These are phyloP conservation scores for Cephalotes varians DNA, from an alignment of 2,888 invertebrate species.

Conservation along the genomic window DNA sequence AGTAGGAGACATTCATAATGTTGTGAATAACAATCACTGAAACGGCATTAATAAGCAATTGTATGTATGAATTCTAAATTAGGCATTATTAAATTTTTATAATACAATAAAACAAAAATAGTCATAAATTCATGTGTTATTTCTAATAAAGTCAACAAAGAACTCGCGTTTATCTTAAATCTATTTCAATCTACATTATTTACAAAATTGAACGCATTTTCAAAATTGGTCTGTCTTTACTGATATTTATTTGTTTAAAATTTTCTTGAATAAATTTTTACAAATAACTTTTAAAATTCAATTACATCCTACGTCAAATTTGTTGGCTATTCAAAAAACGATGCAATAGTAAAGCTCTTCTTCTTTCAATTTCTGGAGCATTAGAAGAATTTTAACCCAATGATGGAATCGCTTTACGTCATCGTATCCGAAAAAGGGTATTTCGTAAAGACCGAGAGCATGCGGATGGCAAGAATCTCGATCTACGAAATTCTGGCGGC, in stretches of 20 bases:
- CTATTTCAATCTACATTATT: background rate
- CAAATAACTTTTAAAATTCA: background rate
- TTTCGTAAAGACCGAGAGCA: constrained; percentile 39
- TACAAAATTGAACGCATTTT: background rate
- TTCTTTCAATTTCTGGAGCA: background rate
- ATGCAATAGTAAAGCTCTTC: background rate
- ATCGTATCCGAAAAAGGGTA: background rate
- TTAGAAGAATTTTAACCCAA: background rate
- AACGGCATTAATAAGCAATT: background rate
- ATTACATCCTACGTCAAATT: background rate
- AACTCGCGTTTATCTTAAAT: background rate
- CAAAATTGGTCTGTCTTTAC: background rate
- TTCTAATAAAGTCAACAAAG: background rate
- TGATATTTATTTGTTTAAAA: background rate
- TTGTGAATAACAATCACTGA: background rate
- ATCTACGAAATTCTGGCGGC: constrained; percentile 24
- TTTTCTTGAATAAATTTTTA: background rate
- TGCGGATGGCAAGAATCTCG: constrained; percentile 41
- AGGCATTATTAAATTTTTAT: background rate
- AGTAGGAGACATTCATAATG: background rate
- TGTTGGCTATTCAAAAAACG: background rate
- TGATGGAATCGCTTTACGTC: constrained; percentile 18
- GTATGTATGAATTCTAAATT: constrained; percentile 2
- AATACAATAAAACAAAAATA: background rate
- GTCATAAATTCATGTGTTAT: background rate